Evolutionary conservation across 2,113 vertebrate genomes (phyloP).

Genomic region (Microtus pennsylvanicus): DNA sequence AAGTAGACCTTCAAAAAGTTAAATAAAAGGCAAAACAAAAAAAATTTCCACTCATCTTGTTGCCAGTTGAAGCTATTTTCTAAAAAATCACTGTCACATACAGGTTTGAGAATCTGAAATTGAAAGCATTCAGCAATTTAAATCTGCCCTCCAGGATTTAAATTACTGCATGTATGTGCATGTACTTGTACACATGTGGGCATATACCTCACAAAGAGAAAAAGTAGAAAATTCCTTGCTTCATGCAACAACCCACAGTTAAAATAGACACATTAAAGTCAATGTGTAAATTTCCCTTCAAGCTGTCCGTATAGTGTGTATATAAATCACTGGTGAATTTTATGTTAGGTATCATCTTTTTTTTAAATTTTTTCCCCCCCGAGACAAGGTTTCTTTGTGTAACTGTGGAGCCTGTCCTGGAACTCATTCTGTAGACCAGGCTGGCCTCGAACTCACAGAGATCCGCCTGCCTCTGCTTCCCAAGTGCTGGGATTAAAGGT

Average conservation of each 20-base stretch:
- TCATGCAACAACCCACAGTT: neutral
- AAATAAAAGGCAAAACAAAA: neutral
- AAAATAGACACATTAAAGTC: neutral
- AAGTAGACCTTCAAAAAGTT: neutral
- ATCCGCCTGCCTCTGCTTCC: too few relatives aligned
- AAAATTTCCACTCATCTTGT: neutral
- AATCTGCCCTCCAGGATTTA: neutral
- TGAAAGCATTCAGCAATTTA: neutral
- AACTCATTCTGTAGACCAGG: too few relatives aligned
- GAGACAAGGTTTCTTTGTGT: too few relatives aligned
- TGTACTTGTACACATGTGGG: too few relatives aligned
- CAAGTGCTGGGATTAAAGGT: too few relatives aligned
- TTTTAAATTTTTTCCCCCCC: too few relatives aligned
- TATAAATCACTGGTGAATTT: neutral
- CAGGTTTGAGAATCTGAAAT: neutral
- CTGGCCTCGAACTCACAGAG: too few relatives aligned
- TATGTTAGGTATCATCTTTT: neutral
- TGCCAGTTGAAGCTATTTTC: slow-evolving; percentile 19
- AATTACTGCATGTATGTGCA: neutral
- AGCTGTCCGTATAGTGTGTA: neutral
- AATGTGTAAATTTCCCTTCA: neutral
- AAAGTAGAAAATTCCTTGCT: neutral
- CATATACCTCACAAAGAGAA: neutral
- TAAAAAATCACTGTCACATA: neutral
- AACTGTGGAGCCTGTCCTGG: too few relatives aligned